phyloP scores from a whole-genome alignment of 2,113 vertebrate species.

The Campylorhamphus procurvoides region DNA sequence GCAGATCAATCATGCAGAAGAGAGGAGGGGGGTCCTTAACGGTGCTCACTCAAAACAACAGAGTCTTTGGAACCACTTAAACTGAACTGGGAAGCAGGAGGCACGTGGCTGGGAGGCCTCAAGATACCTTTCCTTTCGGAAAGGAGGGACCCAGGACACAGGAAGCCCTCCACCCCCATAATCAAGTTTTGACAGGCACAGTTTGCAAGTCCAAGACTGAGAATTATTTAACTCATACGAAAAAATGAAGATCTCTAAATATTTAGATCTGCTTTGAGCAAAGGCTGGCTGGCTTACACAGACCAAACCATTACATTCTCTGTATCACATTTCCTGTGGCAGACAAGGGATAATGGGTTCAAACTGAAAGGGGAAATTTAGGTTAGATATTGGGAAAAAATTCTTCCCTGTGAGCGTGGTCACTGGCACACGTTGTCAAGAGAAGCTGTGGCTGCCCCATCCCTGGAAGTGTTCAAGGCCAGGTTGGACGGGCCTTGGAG shows the following conservation, averaged over 20 bases:
- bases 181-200: background rate
- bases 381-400: background rate
- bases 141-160: background rate
- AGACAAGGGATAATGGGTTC: background rate
- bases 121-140: background rate
- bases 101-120: background rate
- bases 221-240: background rate
- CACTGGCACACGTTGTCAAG: background rate
- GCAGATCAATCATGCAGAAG: background rate
- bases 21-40: background rate
- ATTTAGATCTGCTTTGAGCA: background rate
- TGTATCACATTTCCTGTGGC: background rate
- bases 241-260: background rate
- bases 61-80: background rate
- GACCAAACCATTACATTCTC: background rate
- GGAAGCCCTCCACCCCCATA: background rate
- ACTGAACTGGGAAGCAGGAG: background rate
- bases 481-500: rapidly evolving
- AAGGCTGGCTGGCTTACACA: background rate
- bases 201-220: background rate
- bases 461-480: background rate
- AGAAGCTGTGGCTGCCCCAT: background rate
- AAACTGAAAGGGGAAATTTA: background rate
- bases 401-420: background rate
- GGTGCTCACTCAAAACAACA: background rate